Evolutionary conservation across 2,113 vertebrate species (phyloP).

Genomic region (Anseranas semipalmata): DNA sequence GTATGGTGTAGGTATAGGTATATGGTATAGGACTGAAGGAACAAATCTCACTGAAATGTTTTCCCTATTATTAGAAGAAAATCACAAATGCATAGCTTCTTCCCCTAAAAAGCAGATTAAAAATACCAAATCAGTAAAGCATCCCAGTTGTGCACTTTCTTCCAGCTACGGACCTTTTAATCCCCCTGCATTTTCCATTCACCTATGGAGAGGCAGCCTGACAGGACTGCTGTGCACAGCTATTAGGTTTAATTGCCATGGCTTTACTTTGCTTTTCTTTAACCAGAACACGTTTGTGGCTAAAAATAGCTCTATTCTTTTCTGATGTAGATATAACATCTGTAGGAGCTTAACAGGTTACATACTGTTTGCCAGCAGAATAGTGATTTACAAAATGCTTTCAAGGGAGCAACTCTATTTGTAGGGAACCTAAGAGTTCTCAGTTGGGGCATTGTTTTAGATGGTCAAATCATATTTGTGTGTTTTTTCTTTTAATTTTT

Average conservation of each 20-base stretch:
- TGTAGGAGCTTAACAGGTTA: constrained; percentile 26
- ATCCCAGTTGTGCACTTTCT: neutral
- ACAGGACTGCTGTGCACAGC: constrained; percentile 35
- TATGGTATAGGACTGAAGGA: neutral
- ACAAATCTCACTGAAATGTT: neutral
- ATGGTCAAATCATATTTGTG: neutral
- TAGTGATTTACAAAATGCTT: neutral
- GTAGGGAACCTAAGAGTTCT: neutral
- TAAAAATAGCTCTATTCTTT: constrained; percentile 74
- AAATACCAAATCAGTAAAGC: neutral
- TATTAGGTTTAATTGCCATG: constrained; percentile 70
- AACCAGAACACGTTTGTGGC: constrained; percentile 36
- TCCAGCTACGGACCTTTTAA: constrained; percentile 33
- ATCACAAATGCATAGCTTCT: neutral
- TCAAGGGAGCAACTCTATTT: neutral
- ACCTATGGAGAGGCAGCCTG: constrained; percentile 21
- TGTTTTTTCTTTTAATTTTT: neutral
- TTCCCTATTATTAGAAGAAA: neutral
- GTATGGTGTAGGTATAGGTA: no score
- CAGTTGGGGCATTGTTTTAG: neutral
- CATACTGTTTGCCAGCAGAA: neutral
- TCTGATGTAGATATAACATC: constrained; percentile 53
- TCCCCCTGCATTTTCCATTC: constrained; percentile 4
- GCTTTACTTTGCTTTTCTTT: constrained; percentile 63
- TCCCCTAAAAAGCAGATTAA: neutral